These are phyloP conservation scores for Bombus waltoni DNA, from an alignment of 1,140 invertebrate species.

Conservation along the genomic window DNA sequence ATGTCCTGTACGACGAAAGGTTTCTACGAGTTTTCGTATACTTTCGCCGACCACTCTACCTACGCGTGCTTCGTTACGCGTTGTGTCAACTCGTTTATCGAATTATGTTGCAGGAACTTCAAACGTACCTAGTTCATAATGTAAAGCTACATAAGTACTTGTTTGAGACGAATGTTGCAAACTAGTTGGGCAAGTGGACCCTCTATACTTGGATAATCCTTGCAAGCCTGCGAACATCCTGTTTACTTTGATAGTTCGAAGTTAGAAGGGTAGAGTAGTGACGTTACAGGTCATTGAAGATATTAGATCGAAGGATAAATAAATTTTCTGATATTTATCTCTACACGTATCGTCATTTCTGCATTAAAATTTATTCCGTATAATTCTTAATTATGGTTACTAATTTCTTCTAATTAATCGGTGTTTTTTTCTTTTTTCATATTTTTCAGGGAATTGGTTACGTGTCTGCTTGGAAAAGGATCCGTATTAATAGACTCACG, in stretches of 20 bases:
- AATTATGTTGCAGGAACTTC: background rate
- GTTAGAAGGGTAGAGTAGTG: background rate
- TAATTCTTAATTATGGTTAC: background rate
- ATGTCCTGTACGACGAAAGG: too few species aligned
- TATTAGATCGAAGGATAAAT: background rate
- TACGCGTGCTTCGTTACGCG: too few species aligned
- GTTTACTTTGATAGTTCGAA: background rate
- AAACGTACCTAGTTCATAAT: background rate
- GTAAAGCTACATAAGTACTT: background rate
- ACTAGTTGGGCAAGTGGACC: background rate
- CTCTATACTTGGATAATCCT: background rate
- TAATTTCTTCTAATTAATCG: background rate
- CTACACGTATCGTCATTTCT: too few species aligned
- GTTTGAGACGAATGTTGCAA: background rate
- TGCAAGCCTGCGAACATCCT: background rate
- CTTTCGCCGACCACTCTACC: too few species aligned
- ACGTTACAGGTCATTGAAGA: background rate
- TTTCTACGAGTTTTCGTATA: too few species aligned
- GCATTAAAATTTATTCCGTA: too few species aligned
- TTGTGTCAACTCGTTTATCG: background rate
- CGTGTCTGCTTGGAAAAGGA: slow-evolving; percentile 47
- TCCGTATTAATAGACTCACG: slow-evolving; percentile 3
- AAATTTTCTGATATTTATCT: background rate
- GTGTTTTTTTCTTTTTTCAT: background rate
- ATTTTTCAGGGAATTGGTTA: slow-evolving; percentile 41